Evolutionary conservation across 2,888 invertebrate genomes (phyloP).

Genomic region (Acrobasis consociella): DNA sequence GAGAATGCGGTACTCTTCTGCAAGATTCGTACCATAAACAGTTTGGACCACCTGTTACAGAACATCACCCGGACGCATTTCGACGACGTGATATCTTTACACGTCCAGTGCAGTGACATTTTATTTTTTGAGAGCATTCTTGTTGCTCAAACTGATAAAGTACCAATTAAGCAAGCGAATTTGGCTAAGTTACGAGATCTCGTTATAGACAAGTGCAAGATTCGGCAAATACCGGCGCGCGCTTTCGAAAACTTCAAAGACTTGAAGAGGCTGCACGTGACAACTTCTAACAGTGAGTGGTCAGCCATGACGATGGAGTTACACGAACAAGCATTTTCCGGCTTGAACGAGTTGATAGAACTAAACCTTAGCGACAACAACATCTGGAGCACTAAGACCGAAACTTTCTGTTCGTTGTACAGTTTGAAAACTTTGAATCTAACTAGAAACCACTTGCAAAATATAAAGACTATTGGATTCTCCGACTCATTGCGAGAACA

Average conservation of each 20-base stretch:
- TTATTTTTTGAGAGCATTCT: constrained; percentile 88
- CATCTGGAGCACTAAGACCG: constrained; percentile 88
- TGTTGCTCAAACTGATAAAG: constrained; percentile 73
- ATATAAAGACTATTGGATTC: constrained; percentile 88
- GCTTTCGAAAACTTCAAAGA: constrained; percentile 87
- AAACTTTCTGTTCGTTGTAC: constrained; percentile 87
- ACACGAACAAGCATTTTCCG: constrained; percentile 86
- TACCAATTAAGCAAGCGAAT: constrained; percentile 78
- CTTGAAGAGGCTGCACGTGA: constrained; percentile 85
- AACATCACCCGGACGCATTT: constrained; percentile 86
- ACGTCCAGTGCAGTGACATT: constrained; percentile 88
- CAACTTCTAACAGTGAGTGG: constrained; percentile 91
- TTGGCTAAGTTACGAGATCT: constrained; percentile 86
- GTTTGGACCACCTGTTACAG: constrained; percentile 85
- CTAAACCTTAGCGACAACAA: constrained; percentile 89
- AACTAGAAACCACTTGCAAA: constrained; percentile 90
- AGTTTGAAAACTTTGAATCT: constrained; percentile 87
- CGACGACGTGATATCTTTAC: constrained; percentile 85
- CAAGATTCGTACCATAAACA: constrained; percentile 87
- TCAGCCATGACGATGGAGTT: constrained; percentile 89
- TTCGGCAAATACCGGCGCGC: constrained; percentile 87
- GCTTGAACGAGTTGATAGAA: constrained; percentile 85
- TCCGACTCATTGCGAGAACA: constrained; percentile 85
- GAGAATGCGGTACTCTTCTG: constrained; percentile 84
- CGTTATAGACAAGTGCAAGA: constrained; percentile 89